Conservation (phyloP, 2,797 vertebrate species). For the Lacerta agilis region DNA sequence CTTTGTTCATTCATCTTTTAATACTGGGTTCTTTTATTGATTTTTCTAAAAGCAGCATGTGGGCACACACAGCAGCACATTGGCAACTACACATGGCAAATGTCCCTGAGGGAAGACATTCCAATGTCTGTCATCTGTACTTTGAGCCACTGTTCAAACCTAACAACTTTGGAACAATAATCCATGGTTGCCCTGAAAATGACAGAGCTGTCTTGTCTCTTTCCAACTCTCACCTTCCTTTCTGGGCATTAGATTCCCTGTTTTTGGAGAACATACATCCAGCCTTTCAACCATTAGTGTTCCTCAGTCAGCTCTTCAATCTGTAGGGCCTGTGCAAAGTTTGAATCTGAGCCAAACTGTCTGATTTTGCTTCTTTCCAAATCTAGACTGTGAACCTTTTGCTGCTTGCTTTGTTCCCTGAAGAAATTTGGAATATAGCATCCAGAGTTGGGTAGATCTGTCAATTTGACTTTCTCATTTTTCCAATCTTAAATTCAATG, state of each 20-base stretch:
- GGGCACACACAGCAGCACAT: background rate
- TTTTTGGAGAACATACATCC: background rate
- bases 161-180: background rate
- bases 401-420: background rate
- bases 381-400: background rate
- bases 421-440: background rate
- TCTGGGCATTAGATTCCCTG: background rate
- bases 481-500: too few relatives aligned
- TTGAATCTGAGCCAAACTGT: too few relatives aligned
- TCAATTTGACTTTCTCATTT: background rate
- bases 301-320: background rate
- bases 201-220: background rate
- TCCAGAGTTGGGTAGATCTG: background rate
- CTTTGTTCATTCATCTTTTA: background rate
- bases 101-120: background rate
- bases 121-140: background rate
- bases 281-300: background rate
- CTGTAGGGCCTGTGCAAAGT: background rate
- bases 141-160: background rate
- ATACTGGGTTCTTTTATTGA: background rate
- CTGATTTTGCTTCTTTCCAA: background rate
- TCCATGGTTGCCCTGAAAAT: background rate
- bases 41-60: background rate
- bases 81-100: background rate
- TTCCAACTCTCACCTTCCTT: background rate